A percentile compares a stretch with the other conserved stretches of the same genome.
Evolutionary conservation across 2,888 invertebrate species (phyloP).

Genomic region (Siphlonurus alternatus): DNA sequence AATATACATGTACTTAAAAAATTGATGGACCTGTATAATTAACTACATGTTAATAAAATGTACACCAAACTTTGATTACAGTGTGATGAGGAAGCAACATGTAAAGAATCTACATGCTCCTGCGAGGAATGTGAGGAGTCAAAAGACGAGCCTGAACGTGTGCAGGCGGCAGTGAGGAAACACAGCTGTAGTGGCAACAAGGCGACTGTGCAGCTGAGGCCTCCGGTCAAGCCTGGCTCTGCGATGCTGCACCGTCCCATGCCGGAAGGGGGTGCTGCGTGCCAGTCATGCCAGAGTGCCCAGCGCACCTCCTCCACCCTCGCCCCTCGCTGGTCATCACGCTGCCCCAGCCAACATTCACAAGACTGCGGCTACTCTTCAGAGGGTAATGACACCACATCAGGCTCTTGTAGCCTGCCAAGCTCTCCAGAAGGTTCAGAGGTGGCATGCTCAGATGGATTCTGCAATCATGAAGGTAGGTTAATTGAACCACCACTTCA

Average conservation of each 20-base stretch:
- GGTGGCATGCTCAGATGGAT: constrained; percentile 74
- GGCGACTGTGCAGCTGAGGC: not conserved
- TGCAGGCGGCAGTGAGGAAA: not conserved
- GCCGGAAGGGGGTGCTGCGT: constrained; percentile 5
- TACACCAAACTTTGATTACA: no score
- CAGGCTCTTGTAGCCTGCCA: constrained; percentile 55
- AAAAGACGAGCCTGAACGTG: not conserved
- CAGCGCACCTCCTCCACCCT: constrained; percentile 1
- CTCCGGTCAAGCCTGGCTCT: not conserved
- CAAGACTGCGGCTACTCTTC: constrained; percentile 83
- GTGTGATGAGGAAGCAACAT: not conserved
- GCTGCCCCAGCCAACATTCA: constrained; percentile 44
- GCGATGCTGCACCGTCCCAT: not conserved
- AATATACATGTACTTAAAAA: no score
- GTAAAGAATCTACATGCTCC: not conserved
- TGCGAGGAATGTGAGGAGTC: not conserved
- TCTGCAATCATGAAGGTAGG: constrained; percentile 54
- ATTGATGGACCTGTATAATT: no score
- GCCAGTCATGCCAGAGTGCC: constrained; percentile 13
- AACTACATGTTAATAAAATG: no score
- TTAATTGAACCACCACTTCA: not conserved
- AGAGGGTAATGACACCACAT: constrained; percentile 55
- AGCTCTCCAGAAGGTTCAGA: constrained; percentile 84
- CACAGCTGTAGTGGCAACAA: not conserved
- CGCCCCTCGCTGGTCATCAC: constrained; percentile 30